Conservation (phyloP, 2,797 vertebrate genomes). For the Falco rusticolus region DNA sequence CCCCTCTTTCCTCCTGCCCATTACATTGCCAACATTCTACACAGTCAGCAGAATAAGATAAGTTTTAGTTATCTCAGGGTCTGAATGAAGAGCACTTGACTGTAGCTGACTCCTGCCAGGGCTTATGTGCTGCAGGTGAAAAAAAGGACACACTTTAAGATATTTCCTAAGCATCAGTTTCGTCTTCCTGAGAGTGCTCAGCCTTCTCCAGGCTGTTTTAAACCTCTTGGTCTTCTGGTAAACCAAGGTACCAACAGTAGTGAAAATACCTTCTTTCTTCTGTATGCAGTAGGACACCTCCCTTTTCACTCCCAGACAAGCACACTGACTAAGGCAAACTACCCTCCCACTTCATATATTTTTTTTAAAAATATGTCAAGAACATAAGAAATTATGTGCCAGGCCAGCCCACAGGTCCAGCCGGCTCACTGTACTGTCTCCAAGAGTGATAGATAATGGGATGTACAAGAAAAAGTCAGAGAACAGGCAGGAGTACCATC, state of each 20-base stretch:
- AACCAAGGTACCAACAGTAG: neutral
- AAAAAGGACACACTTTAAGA: neutral
- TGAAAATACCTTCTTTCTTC: neutral
- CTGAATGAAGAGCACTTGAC: neutral
- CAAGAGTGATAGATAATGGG: conserved; percentile 13
- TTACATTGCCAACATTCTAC: neutral
- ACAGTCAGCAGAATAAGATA: neutral
- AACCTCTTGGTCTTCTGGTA: neutral
- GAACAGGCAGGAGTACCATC: neutral
- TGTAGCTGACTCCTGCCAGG: neutral
- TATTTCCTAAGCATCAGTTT: neutral
- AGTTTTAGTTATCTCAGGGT: neutral
- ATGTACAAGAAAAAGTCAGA: neutral
- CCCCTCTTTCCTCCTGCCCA: neutral
- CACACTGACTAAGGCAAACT: neutral
- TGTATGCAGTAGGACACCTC: neutral
- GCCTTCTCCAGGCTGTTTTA: neutral
- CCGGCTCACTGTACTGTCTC: neutral
- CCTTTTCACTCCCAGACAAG: neutral
- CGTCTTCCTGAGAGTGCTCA: neutral
- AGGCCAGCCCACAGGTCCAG: neutral
- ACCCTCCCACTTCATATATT: neutral
- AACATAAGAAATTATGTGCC: neutral
- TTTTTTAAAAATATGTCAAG: neutral
- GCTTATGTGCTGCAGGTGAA: neutral